phyloP scores from a whole-genome alignment of 2,888 invertebrate species.

The Patella caerulea region DNA sequence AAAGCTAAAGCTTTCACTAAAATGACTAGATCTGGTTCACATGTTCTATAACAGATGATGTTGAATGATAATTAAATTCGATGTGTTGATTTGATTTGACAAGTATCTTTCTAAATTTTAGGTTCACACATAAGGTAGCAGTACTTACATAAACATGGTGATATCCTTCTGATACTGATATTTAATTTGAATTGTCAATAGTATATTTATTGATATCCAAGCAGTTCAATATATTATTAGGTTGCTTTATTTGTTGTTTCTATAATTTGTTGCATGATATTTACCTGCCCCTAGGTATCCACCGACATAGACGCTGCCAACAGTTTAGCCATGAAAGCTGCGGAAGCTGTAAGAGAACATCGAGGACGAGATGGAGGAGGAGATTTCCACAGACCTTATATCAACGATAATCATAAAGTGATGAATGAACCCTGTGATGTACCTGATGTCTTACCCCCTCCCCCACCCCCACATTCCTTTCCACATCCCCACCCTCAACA shows the following conservation, averaged over 20 bases:
- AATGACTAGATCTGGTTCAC: too few species aligned
- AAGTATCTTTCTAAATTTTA: too few species aligned
- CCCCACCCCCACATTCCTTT: conserved; percentile 18
- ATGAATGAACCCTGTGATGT: conserved; percentile 18
- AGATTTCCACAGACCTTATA: conserved; percentile 22
- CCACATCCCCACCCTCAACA: neutral
- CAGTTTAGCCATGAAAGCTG: conserved; percentile 52
- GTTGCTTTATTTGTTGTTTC: neutral
- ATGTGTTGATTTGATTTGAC: too few species aligned
- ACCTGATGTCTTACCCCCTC: conserved; percentile 13
- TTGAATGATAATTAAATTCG: too few species aligned
- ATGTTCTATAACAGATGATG: too few species aligned
- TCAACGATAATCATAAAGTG: conserved; percentile 21
- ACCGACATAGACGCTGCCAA: conserved; percentile 49
- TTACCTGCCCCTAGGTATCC: conserved; percentile 4
- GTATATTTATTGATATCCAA: too few species aligned
- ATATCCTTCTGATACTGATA: too few species aligned
- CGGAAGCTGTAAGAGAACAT: conserved; percentile 57
- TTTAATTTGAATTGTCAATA: too few species aligned
- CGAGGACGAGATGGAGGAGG: conserved; percentile 33
- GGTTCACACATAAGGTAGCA: too few species aligned
- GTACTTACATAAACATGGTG: too few species aligned
- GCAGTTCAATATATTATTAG: neutral
- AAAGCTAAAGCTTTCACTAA: too few species aligned
- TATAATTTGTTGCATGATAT: neutral